Base-by-base conservation (phyloP, 2,888 invertebrate species). In the Hanleya hanleyi region DNA sequence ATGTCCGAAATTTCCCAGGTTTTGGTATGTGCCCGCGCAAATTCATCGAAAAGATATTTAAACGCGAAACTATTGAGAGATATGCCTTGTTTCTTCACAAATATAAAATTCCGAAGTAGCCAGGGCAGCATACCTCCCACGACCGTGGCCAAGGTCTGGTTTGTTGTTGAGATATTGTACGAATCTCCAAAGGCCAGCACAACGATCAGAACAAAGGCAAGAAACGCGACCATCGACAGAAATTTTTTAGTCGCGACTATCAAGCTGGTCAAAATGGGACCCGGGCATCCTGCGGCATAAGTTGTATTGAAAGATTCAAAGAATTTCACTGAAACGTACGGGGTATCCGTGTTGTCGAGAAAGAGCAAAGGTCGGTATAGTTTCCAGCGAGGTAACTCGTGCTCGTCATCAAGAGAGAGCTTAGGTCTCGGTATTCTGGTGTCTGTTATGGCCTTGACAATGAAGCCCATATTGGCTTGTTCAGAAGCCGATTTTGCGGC, bases 271-370 rank as follows among this genome's bases (percentile, higher is more conserved):
- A 75, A 67, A 29, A 79, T 57, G 1, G 81, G 81, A 2, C 82
- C 82, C 9, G 82, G 82, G 61, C 78, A 78, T 9, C 77, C 78
- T 0, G 78, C 77, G 5, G 75, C 76, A 32, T 78, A 67, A 6
- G 77, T 69, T 12, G 77, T 62, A 51, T 81, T 80, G 38, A 80
- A 68, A 50, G 33, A 41, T 38, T 76, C 65, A 66, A 80, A 82
- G n/a, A 82, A 70, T 15, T 74, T 73, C 51, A 69, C 67, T 0
- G 82, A 81, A 51, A 82, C 78, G 32, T 76, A 67, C 12, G 80
- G 73, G 1, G 67, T 70, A 65, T 82, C 79, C n/a, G 69, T 67
- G 32, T 29, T 71, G 64, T 62, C 73, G 47, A 82, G 80, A 12
- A 82, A 71, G 1, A 81, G 75, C 5, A 81, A 65, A 4, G 64